Conservation (phyloP, 1,140 invertebrate species). For the Brachystomella parvula region DNA sequence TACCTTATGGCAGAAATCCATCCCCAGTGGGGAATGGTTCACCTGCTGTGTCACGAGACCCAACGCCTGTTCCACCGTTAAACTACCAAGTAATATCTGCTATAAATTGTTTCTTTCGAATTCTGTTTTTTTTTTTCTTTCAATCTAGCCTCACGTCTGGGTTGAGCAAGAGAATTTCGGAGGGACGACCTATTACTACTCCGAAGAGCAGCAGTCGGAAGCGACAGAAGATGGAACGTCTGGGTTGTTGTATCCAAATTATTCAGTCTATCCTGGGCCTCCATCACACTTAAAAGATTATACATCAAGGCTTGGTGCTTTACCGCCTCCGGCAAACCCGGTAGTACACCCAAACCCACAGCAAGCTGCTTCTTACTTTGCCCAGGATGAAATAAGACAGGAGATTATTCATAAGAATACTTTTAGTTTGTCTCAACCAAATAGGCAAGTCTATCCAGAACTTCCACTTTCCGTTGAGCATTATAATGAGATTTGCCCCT, state of each 20-base stretch:
- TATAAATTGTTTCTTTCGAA: background rate
- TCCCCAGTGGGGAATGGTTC: slow-evolving; percentile 19
- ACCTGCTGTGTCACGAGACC: slow-evolving; percentile 19
- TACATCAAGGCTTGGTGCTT: slow-evolving; percentile 12
- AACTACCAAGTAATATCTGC: slow-evolving; percentile 29
- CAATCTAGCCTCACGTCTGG: slow-evolving; percentile 7
- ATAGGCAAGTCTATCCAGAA: slow-evolving; percentile 58
- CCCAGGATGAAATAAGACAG: slow-evolving; percentile 63
- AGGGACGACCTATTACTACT: slow-evolving; percentile 88
- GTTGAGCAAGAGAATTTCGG: slow-evolving; percentile 75
- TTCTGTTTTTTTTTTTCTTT: slow-evolving; percentile 1
- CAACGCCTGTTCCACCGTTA: slow-evolving; percentile 28
- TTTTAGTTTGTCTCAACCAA: slow-evolving; percentile 60
- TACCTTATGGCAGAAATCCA: no score
- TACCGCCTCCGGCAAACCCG: slow-evolving; percentile 13
- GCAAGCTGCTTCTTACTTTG: slow-evolving; percentile 54
- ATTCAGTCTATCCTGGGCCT: slow-evolving; percentile 58
- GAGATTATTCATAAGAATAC: slow-evolving; percentile 70
- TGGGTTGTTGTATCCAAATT: slow-evolving; percentile 43
- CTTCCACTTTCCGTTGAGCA: slow-evolving; percentile 78
- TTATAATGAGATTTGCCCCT: slow-evolving; percentile 76
- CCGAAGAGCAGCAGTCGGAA: slow-evolving; percentile 44
- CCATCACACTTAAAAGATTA: slow-evolving; percentile 51
- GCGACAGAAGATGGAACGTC: slow-evolving; percentile 26
- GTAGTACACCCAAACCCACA: slow-evolving; percentile 25